Percentiles rank a stretch among this genome's conserved stretches.
Evolutionary conservation across 2,113 vertebrate species (phyloP).

Genomic region (Pleuronectes platessa): DNA sequence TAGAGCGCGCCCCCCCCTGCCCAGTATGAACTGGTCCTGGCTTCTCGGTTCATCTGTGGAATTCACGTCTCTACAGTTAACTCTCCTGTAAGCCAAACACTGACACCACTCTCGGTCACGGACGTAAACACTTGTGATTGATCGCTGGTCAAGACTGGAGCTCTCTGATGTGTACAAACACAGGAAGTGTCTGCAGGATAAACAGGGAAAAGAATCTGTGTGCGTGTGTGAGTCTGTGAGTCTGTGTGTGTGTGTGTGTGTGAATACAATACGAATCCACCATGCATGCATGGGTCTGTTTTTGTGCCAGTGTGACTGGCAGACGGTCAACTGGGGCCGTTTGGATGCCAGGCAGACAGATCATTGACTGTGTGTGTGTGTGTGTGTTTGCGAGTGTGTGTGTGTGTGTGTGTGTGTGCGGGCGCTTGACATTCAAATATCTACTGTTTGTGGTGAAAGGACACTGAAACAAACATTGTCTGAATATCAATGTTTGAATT

Average conservation of each 20-base stretch:
- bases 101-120: conserved; percentile 23
- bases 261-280: conserved; percentile 47
- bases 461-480: conserved; percentile 24
- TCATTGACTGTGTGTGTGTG: conserved; percentile 29
- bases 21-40: too few relatives aligned
- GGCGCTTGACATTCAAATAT: conserved; percentile 40
- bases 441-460: conserved; percentile 41
- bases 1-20: neutral
- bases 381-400: conserved; percentile 37
- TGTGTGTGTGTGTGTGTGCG: neutral
- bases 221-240: conserved; percentile 23
- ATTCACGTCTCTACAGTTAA: conserved; percentile 15
- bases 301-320: conserved; percentile 62
- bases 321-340: conserved; percentile 46
- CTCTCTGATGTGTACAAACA: conserved; percentile 61
- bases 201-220: conserved; percentile 55
- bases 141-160: conserved; percentile 17
- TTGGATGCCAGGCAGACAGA: conserved; percentile 58
- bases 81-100: conserved; percentile 11
- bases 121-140: conserved; percentile 68
- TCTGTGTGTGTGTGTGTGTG: neutral
- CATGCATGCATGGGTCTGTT: conserved; percentile 27
- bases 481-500: conserved; percentile 22
- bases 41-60: neutral
- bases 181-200: conserved; percentile 68